A percentile compares a stretch with the other conserved stretches of the same genome.
These are phyloP conservation scores for Belonocnema kinseyi DNA, from an alignment of 1,140 invertebrate genomes.

Conservation along the genomic window DNA sequence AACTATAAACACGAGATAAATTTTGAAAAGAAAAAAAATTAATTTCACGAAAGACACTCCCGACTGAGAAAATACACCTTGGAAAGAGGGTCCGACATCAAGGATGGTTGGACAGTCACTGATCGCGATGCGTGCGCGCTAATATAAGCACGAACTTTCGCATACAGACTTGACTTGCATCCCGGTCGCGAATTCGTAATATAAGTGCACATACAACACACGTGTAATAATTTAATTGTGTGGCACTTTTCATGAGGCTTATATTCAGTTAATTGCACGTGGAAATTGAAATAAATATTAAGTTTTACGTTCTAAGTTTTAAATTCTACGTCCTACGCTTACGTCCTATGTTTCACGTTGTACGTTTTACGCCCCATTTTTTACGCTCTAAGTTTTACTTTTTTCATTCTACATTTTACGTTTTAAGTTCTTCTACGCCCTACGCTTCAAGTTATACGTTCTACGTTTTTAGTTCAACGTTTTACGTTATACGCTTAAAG, in stretches of 20 bases:
- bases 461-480: no score
- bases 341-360: no score
- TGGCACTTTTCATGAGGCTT: no score
- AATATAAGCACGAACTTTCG: conserved; percentile 60
- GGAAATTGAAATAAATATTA: background rate
- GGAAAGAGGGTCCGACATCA: conserved; percentile 50
- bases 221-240: background rate
- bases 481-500: no score
- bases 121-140: conserved; percentile 57
- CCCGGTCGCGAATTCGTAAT: conserved; percentile 29
- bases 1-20: background rate
- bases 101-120: conserved; percentile 61
- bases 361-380: no score
- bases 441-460: no score
- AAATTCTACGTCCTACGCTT: no score
- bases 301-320: background rate
- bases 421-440: no score
- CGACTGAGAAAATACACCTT: conserved; percentile 17
- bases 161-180: conserved; percentile 41
- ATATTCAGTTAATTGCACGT: background rate
- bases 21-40: background rate
- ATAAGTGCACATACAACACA: conserved; percentile 34
- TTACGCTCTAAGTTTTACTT: no score
- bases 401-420: no score
- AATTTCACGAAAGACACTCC: background rate